Percentiles rank a stretch among this genome's conserved stretches.
Evolutionary conservation across 2,888 invertebrate genomes (phyloP).

Genomic region (Ormia ochracea): DNA sequence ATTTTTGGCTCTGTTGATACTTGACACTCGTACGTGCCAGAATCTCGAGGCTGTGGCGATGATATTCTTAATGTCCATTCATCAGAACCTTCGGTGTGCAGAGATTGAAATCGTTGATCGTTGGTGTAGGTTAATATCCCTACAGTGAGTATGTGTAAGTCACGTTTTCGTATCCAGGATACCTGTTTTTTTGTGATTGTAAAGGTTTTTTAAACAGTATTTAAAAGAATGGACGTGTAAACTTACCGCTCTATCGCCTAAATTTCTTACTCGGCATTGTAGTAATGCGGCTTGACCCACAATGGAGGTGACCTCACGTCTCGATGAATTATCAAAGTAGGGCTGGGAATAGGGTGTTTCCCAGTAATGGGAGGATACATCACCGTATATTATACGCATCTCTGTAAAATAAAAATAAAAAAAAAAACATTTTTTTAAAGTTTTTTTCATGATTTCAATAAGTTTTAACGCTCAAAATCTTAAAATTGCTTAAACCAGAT

Average conservation of each 20-base stretch:
- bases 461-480: not conserved
- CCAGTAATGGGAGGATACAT: slow-evolving; percentile 77
- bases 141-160: slow-evolving; percentile 86
- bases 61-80: slow-evolving; percentile 84
- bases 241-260: slow-evolving; percentile 92
- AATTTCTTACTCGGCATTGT: slow-evolving; percentile 90
- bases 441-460: not conserved
- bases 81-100: slow-evolving; percentile 83
- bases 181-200: slow-evolving; percentile 80
- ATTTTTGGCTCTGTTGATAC: slow-evolving; percentile 87
- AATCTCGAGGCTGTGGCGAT: slow-evolving; percentile 82
- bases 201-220: no score
- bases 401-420: slow-evolving; percentile 65
- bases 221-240: no score
- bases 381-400: slow-evolving; percentile 74
- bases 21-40: slow-evolving; percentile 85
- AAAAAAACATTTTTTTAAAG: not conserved
- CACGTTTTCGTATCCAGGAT: slow-evolving; percentile 89
- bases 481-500: no score
- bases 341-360: slow-evolving; percentile 86
- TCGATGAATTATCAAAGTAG: slow-evolving; percentile 92
- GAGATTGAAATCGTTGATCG: slow-evolving; percentile 83
- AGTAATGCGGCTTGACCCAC: slow-evolving; percentile 91
- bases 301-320: slow-evolving; percentile 89
- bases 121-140: slow-evolving; percentile 84